A percentile compares a stretch with the other conserved stretches of the same genome.
Conservation (phyloP, 1,140 invertebrate species). For the Cyphomyrmex costatus region DNA sequence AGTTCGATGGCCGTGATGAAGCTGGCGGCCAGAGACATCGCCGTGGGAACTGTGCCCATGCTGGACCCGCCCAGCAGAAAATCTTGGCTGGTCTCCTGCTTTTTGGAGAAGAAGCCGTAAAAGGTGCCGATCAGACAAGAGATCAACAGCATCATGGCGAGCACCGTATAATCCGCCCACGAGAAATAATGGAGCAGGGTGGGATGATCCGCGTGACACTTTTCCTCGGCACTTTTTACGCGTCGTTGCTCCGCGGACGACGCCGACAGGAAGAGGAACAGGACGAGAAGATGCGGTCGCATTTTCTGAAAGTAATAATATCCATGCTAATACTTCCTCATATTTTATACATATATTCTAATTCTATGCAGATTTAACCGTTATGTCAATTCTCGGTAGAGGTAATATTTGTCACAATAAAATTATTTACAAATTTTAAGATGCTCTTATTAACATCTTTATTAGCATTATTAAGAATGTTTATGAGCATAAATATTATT, state of each 20-base stretch:
- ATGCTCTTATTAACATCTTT: too few relatives aligned
- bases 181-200: conserved; percentile 85
- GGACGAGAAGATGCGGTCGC: conserved; percentile 78
- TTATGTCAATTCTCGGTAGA: too few relatives aligned
- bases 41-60: conserved; percentile 93
- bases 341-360: not conserved
- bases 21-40: conserved; percentile 92
- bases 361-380: not conserved
- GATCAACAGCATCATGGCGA: conserved; percentile 90
- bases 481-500: too few relatives aligned
- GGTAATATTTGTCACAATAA: too few relatives aligned
- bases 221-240: conserved; percentile 52
- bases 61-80: conserved; percentile 92
- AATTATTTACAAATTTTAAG: too few relatives aligned
- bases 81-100: conserved; percentile 92
- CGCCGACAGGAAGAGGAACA: conserved; percentile 80
- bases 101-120: conserved; percentile 92
- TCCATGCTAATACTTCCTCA: not conserved
- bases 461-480: too few relatives aligned
- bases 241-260: conserved; percentile 83
- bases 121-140: conserved; percentile 94
- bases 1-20: conserved; percentile 92
- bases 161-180: conserved; percentile 91
- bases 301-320: conserved; percentile 73
- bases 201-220: conserved; percentile 75